Conservation (phyloP, 2,888 invertebrate species). For the Hydriomena furcata region DNA sequence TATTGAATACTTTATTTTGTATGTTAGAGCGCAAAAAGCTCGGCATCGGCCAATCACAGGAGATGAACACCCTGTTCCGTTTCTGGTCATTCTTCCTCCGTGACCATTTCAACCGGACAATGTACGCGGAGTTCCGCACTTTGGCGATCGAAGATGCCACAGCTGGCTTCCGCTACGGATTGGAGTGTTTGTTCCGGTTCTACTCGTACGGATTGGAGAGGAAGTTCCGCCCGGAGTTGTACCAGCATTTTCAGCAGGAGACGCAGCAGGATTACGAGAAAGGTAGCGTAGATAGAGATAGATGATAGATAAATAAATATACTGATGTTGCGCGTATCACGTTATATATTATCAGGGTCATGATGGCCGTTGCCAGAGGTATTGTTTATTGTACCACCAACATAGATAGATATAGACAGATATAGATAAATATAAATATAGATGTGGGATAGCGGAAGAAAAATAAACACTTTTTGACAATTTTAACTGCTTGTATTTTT, state of each 20-base stretch:
- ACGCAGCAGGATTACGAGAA: slow-evolving; percentile 94
- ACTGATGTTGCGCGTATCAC: too few relatives aligned
- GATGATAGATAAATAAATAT: too few relatives aligned
- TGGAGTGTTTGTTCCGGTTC: slow-evolving; percentile 97
- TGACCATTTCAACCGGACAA: slow-evolving; percentile 98
- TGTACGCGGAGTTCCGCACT: slow-evolving; percentile 97
- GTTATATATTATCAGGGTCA: too few relatives aligned
- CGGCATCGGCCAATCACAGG: slow-evolving; percentile 97
- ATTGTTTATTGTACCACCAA: too few relatives aligned
- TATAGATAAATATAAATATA: too few relatives aligned
- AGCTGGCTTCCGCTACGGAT: slow-evolving; percentile 92
- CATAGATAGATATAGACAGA: too few relatives aligned
- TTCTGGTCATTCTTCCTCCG: slow-evolving; percentile 99
- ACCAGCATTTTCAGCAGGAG: slow-evolving; percentile 97
- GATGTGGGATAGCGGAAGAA: too few relatives aligned
- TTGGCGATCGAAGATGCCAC: slow-evolving; percentile 97
- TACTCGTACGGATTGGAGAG: slow-evolving; percentile 98
- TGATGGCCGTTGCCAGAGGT: too few relatives aligned
- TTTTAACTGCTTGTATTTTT: too few relatives aligned
- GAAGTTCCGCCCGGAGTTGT: slow-evolving; percentile 97
- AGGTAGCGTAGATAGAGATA: too few relatives aligned
- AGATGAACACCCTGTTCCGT: slow-evolving; percentile 99
- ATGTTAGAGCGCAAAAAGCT: slow-evolving; percentile 87
- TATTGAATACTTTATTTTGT: too few relatives aligned
- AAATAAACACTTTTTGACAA: too few relatives aligned